phyloP scores from a whole-genome alignment of 1,140 invertebrate species.

The Neodiprion pinetum region DNA sequence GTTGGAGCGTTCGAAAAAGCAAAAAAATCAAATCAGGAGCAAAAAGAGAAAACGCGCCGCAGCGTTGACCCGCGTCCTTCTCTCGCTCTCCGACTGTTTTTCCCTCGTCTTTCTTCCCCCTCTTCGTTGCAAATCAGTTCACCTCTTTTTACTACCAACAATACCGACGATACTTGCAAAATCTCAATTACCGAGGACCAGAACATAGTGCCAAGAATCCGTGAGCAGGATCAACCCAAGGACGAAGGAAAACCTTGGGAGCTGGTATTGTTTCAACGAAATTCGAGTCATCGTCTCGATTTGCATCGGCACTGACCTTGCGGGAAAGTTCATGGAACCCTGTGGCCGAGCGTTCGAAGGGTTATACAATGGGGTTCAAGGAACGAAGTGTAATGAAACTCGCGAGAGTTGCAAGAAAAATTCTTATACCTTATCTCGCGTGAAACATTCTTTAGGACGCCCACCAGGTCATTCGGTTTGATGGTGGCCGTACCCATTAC shows the following conservation, averaged over 20 bases:
- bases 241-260: too few relatives aligned
- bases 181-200: background rate
- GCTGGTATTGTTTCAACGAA: too few relatives aligned
- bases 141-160: too few relatives aligned
- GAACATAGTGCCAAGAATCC: too few relatives aligned
- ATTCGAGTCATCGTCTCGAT: too few relatives aligned
- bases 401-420: conserved; percentile 1
- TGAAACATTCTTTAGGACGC: conserved; percentile 35
- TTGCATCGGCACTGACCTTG: too few relatives aligned
- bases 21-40: background rate
- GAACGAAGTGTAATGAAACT: background rate
- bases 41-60: background rate
- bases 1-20: background rate
- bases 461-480: conserved; percentile 49
- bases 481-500: conserved; percentile 53
- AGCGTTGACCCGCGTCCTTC: background rate
- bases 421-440: background rate
- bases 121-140: too few relatives aligned
- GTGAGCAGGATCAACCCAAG: too few relatives aligned
- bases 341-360: too few relatives aligned
- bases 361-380: too few relatives aligned
- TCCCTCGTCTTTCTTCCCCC: background rate
- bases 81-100: background rate
- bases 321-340: too few relatives aligned
- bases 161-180: background rate